Conservation (phyloP, 2,113 vertebrate species). For the Ellobius talpinus region DNA sequence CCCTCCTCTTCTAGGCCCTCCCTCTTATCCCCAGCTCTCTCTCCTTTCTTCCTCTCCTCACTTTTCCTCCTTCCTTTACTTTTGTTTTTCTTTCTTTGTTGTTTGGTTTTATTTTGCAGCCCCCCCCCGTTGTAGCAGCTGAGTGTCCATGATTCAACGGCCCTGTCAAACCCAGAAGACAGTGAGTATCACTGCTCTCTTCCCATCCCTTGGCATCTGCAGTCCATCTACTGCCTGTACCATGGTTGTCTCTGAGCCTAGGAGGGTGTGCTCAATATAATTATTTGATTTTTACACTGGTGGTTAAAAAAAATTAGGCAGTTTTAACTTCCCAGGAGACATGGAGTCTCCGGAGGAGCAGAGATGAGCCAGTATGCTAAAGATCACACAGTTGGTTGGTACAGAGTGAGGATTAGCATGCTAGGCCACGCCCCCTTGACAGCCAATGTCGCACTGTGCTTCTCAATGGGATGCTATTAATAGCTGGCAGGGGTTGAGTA, state of each 20-base stretch:
- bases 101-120: not conserved
- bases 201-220: not conserved
- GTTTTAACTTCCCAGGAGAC: not conserved
- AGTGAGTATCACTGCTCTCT: not conserved
- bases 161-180: not conserved
- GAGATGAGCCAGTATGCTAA: not conserved
- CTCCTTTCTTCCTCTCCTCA: not conserved
- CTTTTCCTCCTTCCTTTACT: not conserved
- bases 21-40: accelerated
- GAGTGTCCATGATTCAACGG: not conserved
- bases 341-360: no score
- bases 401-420: not conserved
- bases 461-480: not conserved
- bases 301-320: not conserved
- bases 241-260: no score
- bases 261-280: accelerated
- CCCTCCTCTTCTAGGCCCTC: no score
- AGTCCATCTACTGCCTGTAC: not conserved
- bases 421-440: not conserved
- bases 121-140: no score
- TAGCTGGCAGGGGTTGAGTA: not conserved
- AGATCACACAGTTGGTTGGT: not conserved
- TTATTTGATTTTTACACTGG: not conserved
- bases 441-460: not conserved
- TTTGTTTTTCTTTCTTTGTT: not conserved